Evolutionary conservation across 1,140 invertebrate species (phyloP), one percentile per base, ranked within the genome.

Genomic region (Gryon sp.): DNA sequence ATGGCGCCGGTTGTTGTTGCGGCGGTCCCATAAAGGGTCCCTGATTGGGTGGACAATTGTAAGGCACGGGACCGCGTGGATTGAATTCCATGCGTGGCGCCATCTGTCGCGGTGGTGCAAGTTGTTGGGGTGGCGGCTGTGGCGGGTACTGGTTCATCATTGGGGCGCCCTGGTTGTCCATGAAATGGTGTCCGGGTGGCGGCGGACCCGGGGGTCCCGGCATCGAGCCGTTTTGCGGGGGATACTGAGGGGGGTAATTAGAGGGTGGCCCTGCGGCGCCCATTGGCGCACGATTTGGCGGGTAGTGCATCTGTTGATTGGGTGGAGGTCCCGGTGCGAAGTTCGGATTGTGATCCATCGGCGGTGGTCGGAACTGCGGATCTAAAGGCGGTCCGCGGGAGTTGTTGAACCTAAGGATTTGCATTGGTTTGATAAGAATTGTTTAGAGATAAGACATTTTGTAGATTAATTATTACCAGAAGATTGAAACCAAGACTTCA

Each of bases 351-450:
- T 81, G 80, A 30, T 86, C 83, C 19, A 86, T 48, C n/a, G 86
- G 26, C 8, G 83, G 82, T 36, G 80, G 76, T 48, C 87, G 79
- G n/a, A 79, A 86, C 22, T 82, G 82, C 18, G 81, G 84, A 11
- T 78, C 75, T n/a, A 43, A 36, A 1, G 53, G 28, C 5, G 38
- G 28, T 36, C 50, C 68, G 12, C 24, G 40, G 22, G 53, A 14
- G 50, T 28, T 53, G 48, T 48, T 77, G 46, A 65, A 74, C 18
- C 65, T 75, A 22, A 24, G 22, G 12, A 20, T n/a, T n/a, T n/a
- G n/a, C n/a, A n/a, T n/a, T n/a, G n/a, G n/a, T n/a, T n/a, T n/a
- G n/a, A n/a, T n/a, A n/a, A n/a, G n/a, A n/a, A n/a, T n/a, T n/a
- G n/a, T n/a, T n/a, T n/a, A n/a, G n/a, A n/a, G n/a, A n/a, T n/a